A percentile compares a stretch with the other conserved stretches of the same genome.
Evolutionary conservation across 2,888 invertebrate species (phyloP).

Genomic region (Erebia epiphron): DNA sequence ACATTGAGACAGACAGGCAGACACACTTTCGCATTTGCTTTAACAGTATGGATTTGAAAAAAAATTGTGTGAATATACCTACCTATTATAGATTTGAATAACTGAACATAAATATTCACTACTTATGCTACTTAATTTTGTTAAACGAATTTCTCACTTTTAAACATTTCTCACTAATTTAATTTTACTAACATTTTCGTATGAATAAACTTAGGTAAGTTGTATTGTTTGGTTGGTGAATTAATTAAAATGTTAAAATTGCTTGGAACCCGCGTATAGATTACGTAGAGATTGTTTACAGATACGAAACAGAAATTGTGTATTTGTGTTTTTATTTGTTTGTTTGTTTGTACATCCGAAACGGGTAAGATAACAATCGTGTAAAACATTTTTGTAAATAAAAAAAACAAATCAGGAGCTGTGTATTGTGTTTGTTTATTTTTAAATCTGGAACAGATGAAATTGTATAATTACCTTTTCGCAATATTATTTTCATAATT

Average conservation of each 20-base stretch:
- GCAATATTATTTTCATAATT: too few species aligned
- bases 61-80: too few species aligned
- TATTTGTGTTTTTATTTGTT: not conserved
- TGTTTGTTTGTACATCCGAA: not conserved
- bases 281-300: conserved; percentile 1
- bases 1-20: too few species aligned
- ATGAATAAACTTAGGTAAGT: conserved; percentile 1
- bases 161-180: not conserved
- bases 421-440: too few species aligned
- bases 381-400: too few species aligned
- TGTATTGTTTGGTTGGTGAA: conserved; percentile 5
- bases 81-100: too few species aligned
- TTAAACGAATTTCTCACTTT: not conserved
- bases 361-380: too few species aligned
- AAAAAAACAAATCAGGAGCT: not conserved
- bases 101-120: too few species aligned
- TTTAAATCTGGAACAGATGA: too few species aligned
- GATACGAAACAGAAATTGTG: not conserved
- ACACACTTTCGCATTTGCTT: too few species aligned
- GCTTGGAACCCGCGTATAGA: not conserved
- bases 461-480: too few species aligned
- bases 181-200: not conserved
- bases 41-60: too few species aligned
- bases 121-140: not conserved
- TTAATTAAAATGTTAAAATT: conserved; percentile 20